Evolutionary conservation across 2,797 vertebrate genomes (phyloP).

Genomic region (Cygnus olor): DNA sequence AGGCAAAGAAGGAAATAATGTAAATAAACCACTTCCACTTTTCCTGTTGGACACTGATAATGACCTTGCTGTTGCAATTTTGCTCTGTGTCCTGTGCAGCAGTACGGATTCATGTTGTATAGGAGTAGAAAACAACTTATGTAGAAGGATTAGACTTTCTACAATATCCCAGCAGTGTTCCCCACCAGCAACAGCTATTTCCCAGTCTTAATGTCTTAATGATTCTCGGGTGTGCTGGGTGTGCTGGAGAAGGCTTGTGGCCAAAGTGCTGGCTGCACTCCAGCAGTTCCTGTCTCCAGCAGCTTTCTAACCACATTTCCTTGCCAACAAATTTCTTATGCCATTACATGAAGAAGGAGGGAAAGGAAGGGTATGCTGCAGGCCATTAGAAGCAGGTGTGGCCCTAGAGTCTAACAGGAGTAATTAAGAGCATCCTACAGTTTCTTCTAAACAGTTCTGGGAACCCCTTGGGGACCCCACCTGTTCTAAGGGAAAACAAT

Average conservation of each 20-base stretch:
- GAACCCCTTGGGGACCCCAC: neutral
- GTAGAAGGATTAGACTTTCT: neutral
- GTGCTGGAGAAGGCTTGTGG: neutral
- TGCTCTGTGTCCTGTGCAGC: neutral
- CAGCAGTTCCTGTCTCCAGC: neutral
- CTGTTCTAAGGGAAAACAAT: neutral
- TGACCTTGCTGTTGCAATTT: neutral
- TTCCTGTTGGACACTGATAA: neutral
- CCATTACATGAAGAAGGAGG: neutral
- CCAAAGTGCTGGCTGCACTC: conserved; percentile 7
- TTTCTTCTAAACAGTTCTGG: neutral
- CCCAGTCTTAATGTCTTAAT: neutral
- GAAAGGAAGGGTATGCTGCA: neutral
- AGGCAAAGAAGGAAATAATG: neutral
- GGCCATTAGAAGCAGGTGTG: neutral
- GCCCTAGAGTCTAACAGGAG: conserved; percentile 3
- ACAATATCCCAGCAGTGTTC: neutral
- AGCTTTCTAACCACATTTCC: neutral
- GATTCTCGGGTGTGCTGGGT: neutral
- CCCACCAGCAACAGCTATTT: neutral
- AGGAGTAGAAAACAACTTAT: neutral
- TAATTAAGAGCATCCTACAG: neutral
- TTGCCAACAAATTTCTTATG: neutral
- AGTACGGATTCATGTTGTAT: neutral
- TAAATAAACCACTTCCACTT: neutral